Percentiles rank a stretch among this genome's conserved stretches.
Conservation (phyloP, 2,888 invertebrate genomes). For the Cremastobaeus sp. region DNA sequence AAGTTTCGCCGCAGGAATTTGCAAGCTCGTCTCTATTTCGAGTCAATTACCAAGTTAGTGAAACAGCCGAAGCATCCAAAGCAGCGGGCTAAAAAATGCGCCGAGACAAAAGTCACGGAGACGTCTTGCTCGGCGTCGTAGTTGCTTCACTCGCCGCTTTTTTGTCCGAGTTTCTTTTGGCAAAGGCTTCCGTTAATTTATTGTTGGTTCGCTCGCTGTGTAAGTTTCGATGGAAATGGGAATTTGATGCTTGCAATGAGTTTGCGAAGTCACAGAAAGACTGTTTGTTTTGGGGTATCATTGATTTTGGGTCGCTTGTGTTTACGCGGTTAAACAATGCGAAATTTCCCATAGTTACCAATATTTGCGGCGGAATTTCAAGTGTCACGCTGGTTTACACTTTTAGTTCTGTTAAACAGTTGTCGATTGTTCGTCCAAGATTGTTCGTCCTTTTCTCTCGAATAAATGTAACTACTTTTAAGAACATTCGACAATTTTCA, state of each 20-base stretch:
- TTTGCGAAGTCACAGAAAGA: constrained; percentile 14
- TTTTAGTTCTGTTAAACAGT: no score
- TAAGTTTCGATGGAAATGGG: constrained; percentile 17
- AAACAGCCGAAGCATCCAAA: constrained; percentile 41
- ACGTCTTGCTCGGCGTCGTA: constrained; percentile 9
- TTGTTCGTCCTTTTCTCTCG: no score
- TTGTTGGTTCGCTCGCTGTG: constrained; percentile 21
- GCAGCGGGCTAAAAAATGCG: constrained; percentile 34
- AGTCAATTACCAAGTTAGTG: constrained; percentile 66
- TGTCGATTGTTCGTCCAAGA: no score
- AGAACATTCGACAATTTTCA: no score
- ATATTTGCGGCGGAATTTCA: no score
- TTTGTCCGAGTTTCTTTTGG: constrained; percentile 5
- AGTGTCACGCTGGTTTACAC: no score
- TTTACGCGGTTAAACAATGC: constrained; percentile 4
- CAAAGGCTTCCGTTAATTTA: constrained; percentile 25
- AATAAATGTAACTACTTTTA: no score
- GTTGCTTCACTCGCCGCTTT: no score
- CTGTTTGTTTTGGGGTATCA: constrained; percentile 8
- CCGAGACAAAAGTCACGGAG: constrained; percentile 37
- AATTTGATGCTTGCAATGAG: constrained; percentile 28
- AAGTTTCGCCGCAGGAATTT: no score
- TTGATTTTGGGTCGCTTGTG: constrained; percentile 15
- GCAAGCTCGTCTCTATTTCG: no score
- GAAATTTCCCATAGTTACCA: no score